phyloP scores from a whole-genome alignment of 1,140 invertebrate species.

The Conus ventricosus region DNA sequence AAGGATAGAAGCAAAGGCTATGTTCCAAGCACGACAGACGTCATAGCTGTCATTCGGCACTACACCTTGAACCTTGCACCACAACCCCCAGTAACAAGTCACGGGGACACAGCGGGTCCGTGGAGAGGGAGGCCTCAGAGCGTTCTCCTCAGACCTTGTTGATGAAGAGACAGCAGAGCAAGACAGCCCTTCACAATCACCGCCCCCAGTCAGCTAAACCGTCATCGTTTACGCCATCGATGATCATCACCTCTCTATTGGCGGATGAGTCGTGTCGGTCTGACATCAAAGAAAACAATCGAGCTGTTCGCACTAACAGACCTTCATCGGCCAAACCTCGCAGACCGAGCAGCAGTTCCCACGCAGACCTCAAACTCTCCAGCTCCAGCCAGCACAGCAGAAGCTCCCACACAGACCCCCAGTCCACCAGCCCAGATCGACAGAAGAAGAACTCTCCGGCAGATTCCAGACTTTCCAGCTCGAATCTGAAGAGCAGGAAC shows the following conservation, averaged over 20 bases:
- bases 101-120: not conserved
- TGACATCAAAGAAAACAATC: not conserved
- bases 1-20: too few relatives aligned
- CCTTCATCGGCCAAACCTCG: not conserved
- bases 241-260: not conserved
- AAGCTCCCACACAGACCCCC: not conserved
- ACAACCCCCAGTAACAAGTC: not conserved
- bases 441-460: not conserved
- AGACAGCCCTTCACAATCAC: not conserved
- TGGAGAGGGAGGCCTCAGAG: not conserved
- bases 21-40: not conserved
- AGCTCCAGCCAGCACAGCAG: not conserved
- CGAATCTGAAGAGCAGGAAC: not conserved
- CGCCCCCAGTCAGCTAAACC: not conserved
- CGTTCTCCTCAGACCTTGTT: not conserved
- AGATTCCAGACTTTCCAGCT: not conserved
- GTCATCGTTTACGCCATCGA: not conserved
- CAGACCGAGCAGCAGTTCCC: not conserved
- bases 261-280: not conserved
- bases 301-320: not conserved
- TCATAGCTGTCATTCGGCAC: not conserved
- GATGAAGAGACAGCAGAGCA: conserved; percentile 10
- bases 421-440: not conserved
- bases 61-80: not conserved
- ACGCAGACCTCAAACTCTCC: not conserved